Conservation (phyloP, 2,797 vertebrate genomes). For the Argya squamiceps region DNA sequence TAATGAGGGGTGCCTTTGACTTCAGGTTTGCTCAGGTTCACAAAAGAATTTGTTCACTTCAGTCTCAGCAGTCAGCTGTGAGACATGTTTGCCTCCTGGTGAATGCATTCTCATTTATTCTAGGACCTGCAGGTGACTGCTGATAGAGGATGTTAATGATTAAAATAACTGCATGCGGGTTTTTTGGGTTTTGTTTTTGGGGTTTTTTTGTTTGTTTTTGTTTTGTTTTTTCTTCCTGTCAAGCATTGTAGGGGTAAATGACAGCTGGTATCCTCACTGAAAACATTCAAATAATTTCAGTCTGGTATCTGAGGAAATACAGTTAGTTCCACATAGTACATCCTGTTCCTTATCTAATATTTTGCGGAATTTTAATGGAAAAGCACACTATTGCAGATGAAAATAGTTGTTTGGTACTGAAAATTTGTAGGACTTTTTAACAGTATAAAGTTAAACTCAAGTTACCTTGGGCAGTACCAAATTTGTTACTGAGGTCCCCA, state of each 20-base stretch:
- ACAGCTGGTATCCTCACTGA: background rate
- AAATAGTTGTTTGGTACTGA: background rate
- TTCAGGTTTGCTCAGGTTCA: background rate
- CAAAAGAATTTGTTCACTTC: background rate
- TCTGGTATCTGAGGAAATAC: background rate
- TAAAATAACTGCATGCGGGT: background rate
- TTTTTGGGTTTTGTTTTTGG: no score
- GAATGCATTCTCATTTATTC: background rate
- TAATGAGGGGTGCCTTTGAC: background rate
- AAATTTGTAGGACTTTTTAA: background rate
- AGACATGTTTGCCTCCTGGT: background rate
- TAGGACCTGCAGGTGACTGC: background rate
- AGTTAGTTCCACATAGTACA: background rate
- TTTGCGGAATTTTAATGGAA: background rate
- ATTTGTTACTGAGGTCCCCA: background rate
- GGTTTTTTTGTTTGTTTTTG: no score
- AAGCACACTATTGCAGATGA: background rate
- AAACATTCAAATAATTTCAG: background rate
- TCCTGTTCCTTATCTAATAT: background rate
- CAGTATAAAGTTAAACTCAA: background rate
- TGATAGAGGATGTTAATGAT: background rate
- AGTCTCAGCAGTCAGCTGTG: background rate
- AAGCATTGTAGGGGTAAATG: background rate
- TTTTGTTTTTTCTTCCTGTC: background rate
- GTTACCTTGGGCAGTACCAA: background rate